Base-by-base conservation (phyloP, 2,113 vertebrate species). In the Pollachius pollachius region DNA sequence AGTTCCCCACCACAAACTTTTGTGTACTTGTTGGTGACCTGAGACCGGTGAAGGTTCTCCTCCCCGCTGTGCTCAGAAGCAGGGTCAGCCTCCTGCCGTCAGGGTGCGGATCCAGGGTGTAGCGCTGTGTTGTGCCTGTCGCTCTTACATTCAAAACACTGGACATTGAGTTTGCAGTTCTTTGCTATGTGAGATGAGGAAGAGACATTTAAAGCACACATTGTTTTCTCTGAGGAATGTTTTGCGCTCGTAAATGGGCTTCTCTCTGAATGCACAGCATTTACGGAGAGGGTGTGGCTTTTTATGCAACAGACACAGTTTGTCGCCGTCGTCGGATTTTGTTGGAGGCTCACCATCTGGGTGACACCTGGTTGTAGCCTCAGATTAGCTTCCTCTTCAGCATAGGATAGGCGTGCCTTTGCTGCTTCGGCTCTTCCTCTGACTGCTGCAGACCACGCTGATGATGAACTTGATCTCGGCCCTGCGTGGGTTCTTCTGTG, bases 21-120 rank as follows among this genome's bases (percentile, higher is more conserved):
- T 4, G 37, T 41, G 37, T 4, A 41, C 3, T 23, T 23, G 23
- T 23, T 23, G 23, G 23, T 23, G 23, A 23, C 23, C 23, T 23
- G 23, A 23, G 23, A 23, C 23, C 3, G 23, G 23, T 23, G 23
- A 23, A 23, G 23, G 2, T 65, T 15, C 9, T 17, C 25, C 74
- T 78, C 67, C 77, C 70, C 65, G 48, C 68, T 58, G 19, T 77
- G 19, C 58, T 74, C 68, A 61, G 57, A 5, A 5, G 52, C 4
- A 21, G 71, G 48, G 7, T 57, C 21, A 7, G 0, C 5, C 12
- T 25, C 16, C 15, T 15, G 9, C 0, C 7, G 34, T 7, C 37
- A 41, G 37, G 37, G 37, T 41, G 37, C 37, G 37, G 37, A 18
- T 60, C 58, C 58, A 7, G 58, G 58, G 58, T 60, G 58, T 4